Evolutionary conservation across 2,797 vertebrate genomes (phyloP).

Genomic region (Sylvia borin): DNA sequence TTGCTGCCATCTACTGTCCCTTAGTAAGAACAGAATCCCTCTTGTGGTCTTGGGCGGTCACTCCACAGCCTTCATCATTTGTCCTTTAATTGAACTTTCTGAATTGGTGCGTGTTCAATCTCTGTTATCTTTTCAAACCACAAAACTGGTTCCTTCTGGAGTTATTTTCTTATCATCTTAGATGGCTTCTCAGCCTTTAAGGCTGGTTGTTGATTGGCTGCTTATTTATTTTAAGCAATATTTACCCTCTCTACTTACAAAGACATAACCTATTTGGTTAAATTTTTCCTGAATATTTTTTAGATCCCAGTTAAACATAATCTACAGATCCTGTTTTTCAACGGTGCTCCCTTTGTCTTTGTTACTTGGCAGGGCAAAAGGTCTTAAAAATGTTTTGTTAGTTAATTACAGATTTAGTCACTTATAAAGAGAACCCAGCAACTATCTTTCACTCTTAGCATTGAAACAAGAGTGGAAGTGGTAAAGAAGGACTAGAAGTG

Average conservation of each 20-base stretch:
- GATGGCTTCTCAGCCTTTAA: background rate
- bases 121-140: background rate
- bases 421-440: background rate
- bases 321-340: background rate
- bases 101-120: background rate
- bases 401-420: background rate
- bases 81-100: background rate
- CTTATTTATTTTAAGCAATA: background rate
- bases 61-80: background rate
- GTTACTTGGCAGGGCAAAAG: background rate
- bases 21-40: background rate
- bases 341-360: background rate
- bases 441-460: background rate
- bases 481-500: background rate
- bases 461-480: background rate
- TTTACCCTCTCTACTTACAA: background rate
- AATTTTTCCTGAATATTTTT: background rate
- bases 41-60: background rate
- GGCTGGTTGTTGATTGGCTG: background rate
- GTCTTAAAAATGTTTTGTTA: background rate
- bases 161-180: background rate
- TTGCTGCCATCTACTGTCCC: background rate
- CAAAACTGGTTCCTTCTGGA: background rate
- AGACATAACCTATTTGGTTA: background rate
- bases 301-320: background rate